Percentiles rank a stretch among this genome's conserved stretches.
Conservation (phyloP, 2,797 vertebrate genomes). For the Poeciliopsis presidionis region DNA sequence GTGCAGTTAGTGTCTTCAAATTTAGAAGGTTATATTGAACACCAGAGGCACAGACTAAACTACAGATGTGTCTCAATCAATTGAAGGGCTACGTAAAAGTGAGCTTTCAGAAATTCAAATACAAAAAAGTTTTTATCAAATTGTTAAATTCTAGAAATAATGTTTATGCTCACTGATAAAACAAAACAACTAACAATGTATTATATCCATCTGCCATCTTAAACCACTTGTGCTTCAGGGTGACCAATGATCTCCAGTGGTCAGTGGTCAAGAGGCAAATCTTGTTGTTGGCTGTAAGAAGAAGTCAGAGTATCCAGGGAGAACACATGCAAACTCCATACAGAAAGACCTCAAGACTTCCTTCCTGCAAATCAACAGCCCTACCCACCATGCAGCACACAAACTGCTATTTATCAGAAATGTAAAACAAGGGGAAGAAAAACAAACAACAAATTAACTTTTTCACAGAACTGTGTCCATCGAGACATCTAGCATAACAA, state of each 20-base stretch:
- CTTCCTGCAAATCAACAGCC: neutral
- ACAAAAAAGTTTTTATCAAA: neutral
- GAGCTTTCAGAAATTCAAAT: neutral
- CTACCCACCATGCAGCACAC: neutral
- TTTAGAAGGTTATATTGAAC: neutral
- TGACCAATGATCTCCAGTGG: no score
- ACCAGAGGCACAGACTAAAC: neutral
- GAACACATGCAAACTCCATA: neutral
- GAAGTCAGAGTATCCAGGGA: neutral
- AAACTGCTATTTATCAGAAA: neutral
- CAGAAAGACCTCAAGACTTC: neutral
- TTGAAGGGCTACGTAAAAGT: neutral
- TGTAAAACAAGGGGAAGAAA: neutral
- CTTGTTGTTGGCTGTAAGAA: no score
- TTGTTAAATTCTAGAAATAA: no score
- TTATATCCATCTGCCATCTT: neutral
- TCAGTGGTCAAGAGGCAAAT: neutral
- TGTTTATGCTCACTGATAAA: no score
- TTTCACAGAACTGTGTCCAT: neutral
- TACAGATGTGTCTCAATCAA: neutral
- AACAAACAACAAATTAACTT: neutral
- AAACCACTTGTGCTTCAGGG: neutral
- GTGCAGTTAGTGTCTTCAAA: neutral
- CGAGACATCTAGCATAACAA: neutral
- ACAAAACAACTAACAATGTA: neutral